phyloP scores from a whole-genome alignment of 2,797 vertebrate genomes.

The Crypturellus tataupa region DNA sequence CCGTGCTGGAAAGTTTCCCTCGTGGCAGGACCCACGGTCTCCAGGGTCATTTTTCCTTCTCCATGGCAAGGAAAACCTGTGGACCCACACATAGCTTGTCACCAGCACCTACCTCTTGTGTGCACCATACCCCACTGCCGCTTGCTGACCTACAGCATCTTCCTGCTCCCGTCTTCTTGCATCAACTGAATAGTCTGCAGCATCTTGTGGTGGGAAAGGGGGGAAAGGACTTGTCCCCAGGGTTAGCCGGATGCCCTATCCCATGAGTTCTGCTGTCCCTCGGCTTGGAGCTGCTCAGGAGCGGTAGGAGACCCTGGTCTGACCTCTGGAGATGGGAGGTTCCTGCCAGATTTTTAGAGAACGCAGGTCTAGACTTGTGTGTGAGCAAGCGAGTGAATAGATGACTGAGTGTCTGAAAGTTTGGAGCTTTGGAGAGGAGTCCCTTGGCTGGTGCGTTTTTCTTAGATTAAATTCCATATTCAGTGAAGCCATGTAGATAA shows the following conservation, averaged over 20 bases:
- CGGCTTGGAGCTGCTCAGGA: rapidly evolving
- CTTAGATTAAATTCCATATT: conserved; percentile 37
- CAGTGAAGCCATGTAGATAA: not conserved
- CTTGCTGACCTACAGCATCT: not conserved
- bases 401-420: conserved; percentile 72
- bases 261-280: rapidly evolving
- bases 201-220: rapidly evolving
- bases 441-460: conserved; percentile 8
- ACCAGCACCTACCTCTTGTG: rapidly evolving
- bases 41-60: rapidly evolving
- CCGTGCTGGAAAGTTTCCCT: not conserved
- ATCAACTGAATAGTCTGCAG: not conserved
- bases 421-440: conserved; percentile 49
- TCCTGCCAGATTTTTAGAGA: conserved; percentile 1
- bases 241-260: not conserved
- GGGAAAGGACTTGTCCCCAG: not conserved
- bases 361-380: not conserved
- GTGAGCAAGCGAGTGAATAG: not conserved
- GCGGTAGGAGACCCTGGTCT: not conserved
- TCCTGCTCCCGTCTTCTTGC: not conserved
- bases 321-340: conserved; percentile 3
- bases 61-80: not conserved
- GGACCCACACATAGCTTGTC: not conserved
- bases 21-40: not conserved
- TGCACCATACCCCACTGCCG: rapidly evolving